phyloP scores from a whole-genome alignment of 2,113 vertebrate genomes.

The Sylvilagus bachmani region DNA sequence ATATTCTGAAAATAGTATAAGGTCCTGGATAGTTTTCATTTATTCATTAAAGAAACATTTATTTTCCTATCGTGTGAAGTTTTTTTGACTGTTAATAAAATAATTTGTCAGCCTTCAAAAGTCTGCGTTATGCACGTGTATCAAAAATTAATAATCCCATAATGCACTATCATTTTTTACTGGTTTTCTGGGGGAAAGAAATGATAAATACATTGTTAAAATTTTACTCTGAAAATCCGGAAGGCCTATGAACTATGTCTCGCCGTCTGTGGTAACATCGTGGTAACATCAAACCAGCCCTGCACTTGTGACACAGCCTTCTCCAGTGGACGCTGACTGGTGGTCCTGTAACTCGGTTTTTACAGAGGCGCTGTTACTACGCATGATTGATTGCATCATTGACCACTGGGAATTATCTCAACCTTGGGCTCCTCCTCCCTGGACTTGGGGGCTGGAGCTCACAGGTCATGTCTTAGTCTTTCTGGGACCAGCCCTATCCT shows the following conservation, averaged over 20 bases:
- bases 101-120: neutral
- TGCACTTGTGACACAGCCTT: neutral
- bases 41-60: slow-evolving; percentile 22
- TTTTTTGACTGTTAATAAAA: slow-evolving; percentile 69
- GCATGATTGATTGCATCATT: too few species aligned
- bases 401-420: neutral
- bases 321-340: too few species aligned
- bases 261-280: neutral
- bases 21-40: slow-evolving; percentile 1
- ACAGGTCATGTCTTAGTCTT: neutral
- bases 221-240: slow-evolving; percentile 12
- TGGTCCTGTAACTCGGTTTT: too few species aligned
- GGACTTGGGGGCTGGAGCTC: neutral
- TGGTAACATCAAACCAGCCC: too few species aligned
- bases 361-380: too few species aligned
- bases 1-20: neutral
- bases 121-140: neutral
- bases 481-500: neutral
- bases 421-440: neutral
- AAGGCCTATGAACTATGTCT: neutral
- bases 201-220: neutral
- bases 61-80: slow-evolving; percentile 60
- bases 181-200: neutral
- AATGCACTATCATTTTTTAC: neutral
- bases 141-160: neutral